Base-by-base conservation (phyloP, 2,888 invertebrate genomes). In the Agonopterix heracliana region DNA sequence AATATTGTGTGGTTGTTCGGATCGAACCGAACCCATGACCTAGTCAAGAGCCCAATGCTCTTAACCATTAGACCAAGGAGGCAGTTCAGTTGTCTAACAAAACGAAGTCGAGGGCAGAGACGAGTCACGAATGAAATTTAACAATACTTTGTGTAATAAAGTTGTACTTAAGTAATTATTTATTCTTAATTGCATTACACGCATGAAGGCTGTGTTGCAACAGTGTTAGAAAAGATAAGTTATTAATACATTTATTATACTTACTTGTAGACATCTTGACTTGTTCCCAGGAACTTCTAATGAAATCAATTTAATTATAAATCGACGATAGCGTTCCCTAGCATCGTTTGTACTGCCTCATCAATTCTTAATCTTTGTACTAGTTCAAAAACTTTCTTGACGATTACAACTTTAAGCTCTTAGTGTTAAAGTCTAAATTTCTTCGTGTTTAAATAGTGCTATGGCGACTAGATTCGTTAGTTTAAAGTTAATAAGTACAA, bases 401-500 rank as follows among this genome's bases (percentile, higher is more conserved):
- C 51, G 56, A 62, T 52, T 58, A 58, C 65, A 57, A 58, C 56
- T 61, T 64, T 58, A 61, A 51, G 53, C 52, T 54, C 64, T 75
- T 73, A 74, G 53, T 61, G 59, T 69, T 72, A 68, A 26, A 71
- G 69, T 80, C 72, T 79, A 78, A 81, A 74, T 77, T 80, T 74
- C 75, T 81, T 78, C 76, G 71, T 77, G 62, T 79, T 72, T 78
- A 81, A 81, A 78, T 80, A 84, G 83, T 85, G 85, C 85, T 85
- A 81, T 78, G 71, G 78, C 78, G 87, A 88, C 87, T 88, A 88
- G 87, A 88, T 80, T 88, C 79, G 87, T 87, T 76, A 38, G 17
- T 38, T 74, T 81, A 77, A 79, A 74, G 66, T 74, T 73, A 48
- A 77, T 77, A 76, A 75, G 71, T 81, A 78, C 67, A 80, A 81